A percentile compares a stretch with the other conserved stretches of the same genome.
Evolutionary conservation across 2,113 vertebrate species (phyloP).

Genomic region (Emberiza fucata): DNA sequence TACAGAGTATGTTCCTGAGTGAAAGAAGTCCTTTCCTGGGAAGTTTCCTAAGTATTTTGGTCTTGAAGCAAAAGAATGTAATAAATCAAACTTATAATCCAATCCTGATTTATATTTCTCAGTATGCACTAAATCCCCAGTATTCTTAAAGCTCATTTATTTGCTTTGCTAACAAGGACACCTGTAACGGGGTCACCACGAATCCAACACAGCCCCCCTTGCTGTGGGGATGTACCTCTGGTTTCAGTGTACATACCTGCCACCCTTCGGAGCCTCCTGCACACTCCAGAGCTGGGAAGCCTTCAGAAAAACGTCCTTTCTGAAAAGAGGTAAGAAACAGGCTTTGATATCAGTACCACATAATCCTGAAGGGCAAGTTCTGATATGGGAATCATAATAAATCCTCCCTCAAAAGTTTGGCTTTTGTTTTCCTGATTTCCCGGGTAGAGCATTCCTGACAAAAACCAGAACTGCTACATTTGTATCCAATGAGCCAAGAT

Average conservation of each 20-base stretch:
- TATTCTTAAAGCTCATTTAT: not conserved
- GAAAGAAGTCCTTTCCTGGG: not conserved
- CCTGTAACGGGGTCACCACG: rapidly evolving
- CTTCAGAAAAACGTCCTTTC: not conserved
- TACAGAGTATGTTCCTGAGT: rapidly evolving
- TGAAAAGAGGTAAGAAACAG: not conserved
- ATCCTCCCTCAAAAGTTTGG: not conserved
- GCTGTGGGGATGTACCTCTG: not conserved
- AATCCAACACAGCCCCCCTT: not conserved
- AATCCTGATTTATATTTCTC: not conserved
- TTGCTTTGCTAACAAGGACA: not conserved
- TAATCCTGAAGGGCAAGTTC: not conserved
- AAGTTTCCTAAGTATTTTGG: not conserved
- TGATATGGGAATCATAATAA: not conserved
- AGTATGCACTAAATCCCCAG: not conserved
- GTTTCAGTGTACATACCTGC: not conserved
- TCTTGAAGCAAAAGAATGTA: not conserved
- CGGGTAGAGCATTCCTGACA: not conserved
- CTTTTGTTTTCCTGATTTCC: not conserved
- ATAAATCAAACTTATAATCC: not conserved
- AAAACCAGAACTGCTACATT: not conserved
- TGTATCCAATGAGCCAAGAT: not conserved
- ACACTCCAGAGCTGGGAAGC: not conserved
- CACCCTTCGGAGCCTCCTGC: not conserved
- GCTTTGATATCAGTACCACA: not conserved